Percentiles rank a stretch among this genome's conserved stretches.
Conservation (phyloP, 2,888 invertebrate species). For the Diarsia rubi region DNA sequence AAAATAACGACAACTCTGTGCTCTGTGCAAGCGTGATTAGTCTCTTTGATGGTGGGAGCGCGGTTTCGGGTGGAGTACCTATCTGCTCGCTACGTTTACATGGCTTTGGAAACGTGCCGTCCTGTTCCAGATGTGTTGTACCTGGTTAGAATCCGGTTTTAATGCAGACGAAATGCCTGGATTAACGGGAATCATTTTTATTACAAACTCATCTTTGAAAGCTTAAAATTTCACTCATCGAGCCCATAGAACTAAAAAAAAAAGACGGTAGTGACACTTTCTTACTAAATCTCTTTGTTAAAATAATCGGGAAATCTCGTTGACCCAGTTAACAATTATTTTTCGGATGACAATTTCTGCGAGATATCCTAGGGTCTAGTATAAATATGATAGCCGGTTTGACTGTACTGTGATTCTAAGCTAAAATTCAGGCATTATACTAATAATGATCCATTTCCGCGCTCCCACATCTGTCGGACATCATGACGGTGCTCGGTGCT, state of each 20-base stretch:
- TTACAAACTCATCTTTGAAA: neutral
- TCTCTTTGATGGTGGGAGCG: conserved; percentile 60
- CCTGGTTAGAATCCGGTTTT: neutral
- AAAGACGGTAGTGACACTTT: neutral
- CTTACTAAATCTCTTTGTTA: neutral
- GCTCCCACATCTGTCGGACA: conserved; percentile 55
- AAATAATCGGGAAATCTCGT: neutral
- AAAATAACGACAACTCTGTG: conserved; percentile 62
- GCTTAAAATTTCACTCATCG: neutral
- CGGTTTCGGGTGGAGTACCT: conserved; percentile 27
- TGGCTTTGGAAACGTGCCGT: neutral
- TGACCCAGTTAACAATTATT: neutral
- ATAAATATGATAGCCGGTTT: neutral
- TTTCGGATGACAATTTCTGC: neutral
- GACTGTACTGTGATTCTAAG: neutral
- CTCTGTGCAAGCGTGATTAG: conserved; percentile 71
- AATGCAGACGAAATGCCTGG: neutral
- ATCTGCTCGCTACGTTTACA: conserved; percentile 8
- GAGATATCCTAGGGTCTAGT: neutral
- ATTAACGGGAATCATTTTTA: neutral
- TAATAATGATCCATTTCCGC: conserved; percentile 9
- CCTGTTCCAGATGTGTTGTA: neutral
- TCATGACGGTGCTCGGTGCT: conserved; percentile 71
- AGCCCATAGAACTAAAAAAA: neutral
- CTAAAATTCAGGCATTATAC: neutral